phyloP scores from a whole-genome alignment of 23 tunicate genomes.

The Ciona savignyi region DNA sequence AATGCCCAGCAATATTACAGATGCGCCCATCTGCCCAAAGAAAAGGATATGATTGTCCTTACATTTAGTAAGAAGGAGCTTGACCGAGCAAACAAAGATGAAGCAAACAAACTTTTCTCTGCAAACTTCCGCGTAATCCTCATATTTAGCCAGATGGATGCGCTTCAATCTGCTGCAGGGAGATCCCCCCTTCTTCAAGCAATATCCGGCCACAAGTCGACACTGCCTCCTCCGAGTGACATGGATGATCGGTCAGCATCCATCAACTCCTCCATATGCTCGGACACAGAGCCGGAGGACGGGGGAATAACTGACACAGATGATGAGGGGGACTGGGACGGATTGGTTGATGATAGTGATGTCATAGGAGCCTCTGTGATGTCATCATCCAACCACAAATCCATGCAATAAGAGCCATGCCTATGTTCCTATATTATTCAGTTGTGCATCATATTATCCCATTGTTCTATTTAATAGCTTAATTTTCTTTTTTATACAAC shows the following conservation, averaged over 20 bases:
- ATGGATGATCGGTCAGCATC: no score
- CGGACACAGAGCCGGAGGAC: constrained; percentile 14
- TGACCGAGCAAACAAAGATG: constrained; percentile 83
- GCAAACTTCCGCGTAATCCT: constrained; percentile 62
- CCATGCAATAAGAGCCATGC: not conserved
- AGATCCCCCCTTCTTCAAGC: not conserved
- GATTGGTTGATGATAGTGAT: no score
- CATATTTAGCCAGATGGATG: constrained; percentile 76
- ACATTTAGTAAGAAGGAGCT: constrained; percentile 54
- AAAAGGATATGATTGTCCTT: constrained; percentile 59
- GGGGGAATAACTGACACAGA: constrained; percentile 12
- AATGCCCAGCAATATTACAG: constrained; percentile 21
- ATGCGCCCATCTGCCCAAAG: constrained; percentile 68
- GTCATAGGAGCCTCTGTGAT: no score
- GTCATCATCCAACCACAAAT: not conserved
- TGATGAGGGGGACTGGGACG: constrained; percentile 23
- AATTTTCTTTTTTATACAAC: no score
- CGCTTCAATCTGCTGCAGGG: not conserved
- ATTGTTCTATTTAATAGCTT: no score
- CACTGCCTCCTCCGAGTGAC: no score
- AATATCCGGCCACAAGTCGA: no score
- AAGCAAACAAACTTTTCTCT: constrained; percentile 63
- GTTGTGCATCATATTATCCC: no score
- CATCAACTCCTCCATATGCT: not conserved
- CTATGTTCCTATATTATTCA: not conserved